A percentile compares a stretch with the other conserved stretches of the same genome.
phyloP scores from a whole-genome alignment of 2,888 invertebrate species.

The Latrodectus elegans region DNA sequence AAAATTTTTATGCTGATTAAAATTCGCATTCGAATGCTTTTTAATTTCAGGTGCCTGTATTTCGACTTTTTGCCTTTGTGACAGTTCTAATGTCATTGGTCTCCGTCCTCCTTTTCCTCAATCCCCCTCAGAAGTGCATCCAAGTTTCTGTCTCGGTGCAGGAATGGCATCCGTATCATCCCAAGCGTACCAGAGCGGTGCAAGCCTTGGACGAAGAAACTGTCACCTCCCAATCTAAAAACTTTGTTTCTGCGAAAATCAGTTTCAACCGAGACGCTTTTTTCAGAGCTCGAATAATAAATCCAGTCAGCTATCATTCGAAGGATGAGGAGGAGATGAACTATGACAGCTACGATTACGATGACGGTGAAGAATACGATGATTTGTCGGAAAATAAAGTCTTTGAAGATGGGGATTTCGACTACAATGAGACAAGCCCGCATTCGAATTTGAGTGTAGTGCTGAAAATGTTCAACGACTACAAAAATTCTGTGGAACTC shows the following conservation, averaged over 20 bases:
- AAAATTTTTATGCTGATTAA: too few relatives aligned
- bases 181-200: conserved; percentile 32
- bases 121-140: conserved; percentile 41
- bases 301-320: neutral
- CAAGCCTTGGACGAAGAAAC: conserved; percentile 17
- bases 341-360: conserved; percentile 55
- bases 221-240: neutral
- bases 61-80: conserved; percentile 16
- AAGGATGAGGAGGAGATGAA: conserved; percentile 42
- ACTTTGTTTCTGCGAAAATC: conserved; percentile 1
- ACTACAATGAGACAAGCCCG: conserved; percentile 36
- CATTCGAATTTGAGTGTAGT: conserved; percentile 15
- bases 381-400: conserved; percentile 66
- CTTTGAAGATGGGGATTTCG: conserved; percentile 70
- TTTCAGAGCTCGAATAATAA: conserved; percentile 25
- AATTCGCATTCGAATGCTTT: neutral
- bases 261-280: conserved; percentile 23
- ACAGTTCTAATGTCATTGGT: neutral
- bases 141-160: conserved; percentile 48
- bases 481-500: neutral
- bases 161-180: conserved; percentile 19
- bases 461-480: conserved; percentile 15
- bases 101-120: conserved; percentile 18
- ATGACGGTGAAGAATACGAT: conserved; percentile 66
- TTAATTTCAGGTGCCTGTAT: conserved; percentile 21